A percentile compares a stretch with the other conserved stretches of the same genome.
Conservation (phyloP, 2,797 vertebrate genomes). For the Sebastiscus albofasciatus region DNA sequence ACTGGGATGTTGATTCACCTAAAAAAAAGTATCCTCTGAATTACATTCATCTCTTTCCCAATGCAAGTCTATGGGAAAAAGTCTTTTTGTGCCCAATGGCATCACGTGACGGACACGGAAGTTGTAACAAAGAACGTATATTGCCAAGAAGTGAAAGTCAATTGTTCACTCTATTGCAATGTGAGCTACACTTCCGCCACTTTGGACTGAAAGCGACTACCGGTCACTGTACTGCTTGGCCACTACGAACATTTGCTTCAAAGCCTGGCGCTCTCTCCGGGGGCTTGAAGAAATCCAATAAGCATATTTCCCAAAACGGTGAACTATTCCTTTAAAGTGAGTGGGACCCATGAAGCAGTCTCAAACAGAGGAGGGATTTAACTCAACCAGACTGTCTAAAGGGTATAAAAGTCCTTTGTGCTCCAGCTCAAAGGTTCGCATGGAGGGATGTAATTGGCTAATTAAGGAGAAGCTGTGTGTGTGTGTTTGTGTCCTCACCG, state of each 20-base stretch:
- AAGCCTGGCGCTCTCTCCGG: too few relatives aligned
- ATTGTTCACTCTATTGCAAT: too few relatives aligned
- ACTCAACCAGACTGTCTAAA: slow-evolving; percentile 38
- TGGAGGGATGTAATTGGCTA: slow-evolving; percentile 55
- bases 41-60: too few relatives aligned
- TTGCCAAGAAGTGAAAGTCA: too few relatives aligned
- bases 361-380: slow-evolving; percentile 42
- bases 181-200: too few relatives aligned
- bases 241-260: too few relatives aligned
- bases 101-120: rapidly evolving
- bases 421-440: slow-evolving; percentile 32
- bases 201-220: too few relatives aligned
- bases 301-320: background rate
- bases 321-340: slow-evolving; percentile 1
- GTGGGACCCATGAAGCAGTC: slow-evolving; percentile 5
- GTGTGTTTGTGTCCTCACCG: slow-evolving; percentile 10
- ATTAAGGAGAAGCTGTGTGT: slow-evolving; percentile 47
- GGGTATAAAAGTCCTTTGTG: slow-evolving; percentile 67
- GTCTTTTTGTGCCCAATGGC: too few relatives aligned
- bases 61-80: too few relatives aligned
- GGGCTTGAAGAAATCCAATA: background rate
- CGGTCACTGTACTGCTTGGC: too few relatives aligned
- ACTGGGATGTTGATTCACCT: rapidly evolving
- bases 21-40: too few relatives aligned
- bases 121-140: too few relatives aligned